phyloP scores from a whole-genome alignment of 2,888 invertebrate species.

The Scrobipalpa costella region DNA sequence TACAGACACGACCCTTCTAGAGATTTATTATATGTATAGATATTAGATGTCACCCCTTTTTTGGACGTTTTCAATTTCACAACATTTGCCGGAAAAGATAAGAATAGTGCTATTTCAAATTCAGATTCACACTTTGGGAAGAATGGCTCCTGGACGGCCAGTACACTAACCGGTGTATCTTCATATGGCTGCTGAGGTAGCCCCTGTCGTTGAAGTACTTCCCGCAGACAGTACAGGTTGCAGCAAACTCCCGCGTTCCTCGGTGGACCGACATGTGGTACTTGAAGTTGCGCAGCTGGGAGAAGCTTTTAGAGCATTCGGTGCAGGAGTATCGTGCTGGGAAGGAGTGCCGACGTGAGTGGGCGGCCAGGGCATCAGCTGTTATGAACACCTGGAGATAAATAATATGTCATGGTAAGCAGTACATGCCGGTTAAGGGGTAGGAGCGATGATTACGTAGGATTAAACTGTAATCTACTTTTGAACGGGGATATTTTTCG shows the following conservation, averaged over 20 bases:
- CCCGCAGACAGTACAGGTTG: slow-evolving; percentile 84
- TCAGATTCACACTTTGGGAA: too few species aligned
- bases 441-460: too few species aligned
- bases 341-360: slow-evolving; percentile 51
- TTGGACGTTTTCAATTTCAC: too few species aligned
- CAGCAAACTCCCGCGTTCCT: slow-evolving; percentile 91
- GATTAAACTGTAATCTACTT: too few species aligned
- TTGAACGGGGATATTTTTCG: too few species aligned
- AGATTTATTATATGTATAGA: too few species aligned
- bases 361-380: slow-evolving; percentile 45
- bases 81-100: too few species aligned
- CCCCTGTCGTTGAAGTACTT: slow-evolving; percentile 92
- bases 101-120: too few species aligned
- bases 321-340: slow-evolving; percentile 83
- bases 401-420: neutral
- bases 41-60: too few species aligned
- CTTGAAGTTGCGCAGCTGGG: slow-evolving; percentile 91
- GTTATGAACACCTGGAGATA: slow-evolving; percentile 54
- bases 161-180: slow-evolving; percentile 85
- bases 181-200: slow-evolving; percentile 92
- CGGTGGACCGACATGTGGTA: slow-evolving; percentile 91
- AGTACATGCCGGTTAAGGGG: neutral
- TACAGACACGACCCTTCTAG: too few species aligned
- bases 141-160: too few species aligned
- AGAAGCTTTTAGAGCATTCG: slow-evolving; percentile 91